Base-by-base conservation (phyloP, 1,140 invertebrate species). In the Zeugodacus cucurbitae region DNA sequence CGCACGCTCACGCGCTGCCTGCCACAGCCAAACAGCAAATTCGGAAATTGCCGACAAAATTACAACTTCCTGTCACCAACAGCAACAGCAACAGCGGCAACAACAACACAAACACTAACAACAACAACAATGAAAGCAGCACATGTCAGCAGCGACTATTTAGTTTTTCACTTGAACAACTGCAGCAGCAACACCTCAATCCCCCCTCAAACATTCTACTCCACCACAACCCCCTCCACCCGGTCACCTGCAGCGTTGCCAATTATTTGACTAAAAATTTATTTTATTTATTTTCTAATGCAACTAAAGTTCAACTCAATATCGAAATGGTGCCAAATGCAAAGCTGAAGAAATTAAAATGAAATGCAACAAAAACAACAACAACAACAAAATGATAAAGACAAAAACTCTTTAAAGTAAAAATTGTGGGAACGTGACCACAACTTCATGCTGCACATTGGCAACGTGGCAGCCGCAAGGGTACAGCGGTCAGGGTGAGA, bases 1-100 rank as follows among this genome's bases (percentile, higher is more conserved):
- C 10, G 74, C 41, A 48, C 41, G 74, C 41, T 82, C 41, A 48
- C 26, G 74, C 74, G 26, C 41, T 48, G 34, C 0, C 41, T 48
- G 34, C 0, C 37, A 82, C 44, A 54, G 74, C 41, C 74, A 82
- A 29, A 48, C n/a, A 70, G 37, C 34, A 82, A 82, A 48, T 48
- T 57, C 48, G 85, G 85, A 86, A 86, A 86, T 86, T 86, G 44
- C 85, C 58, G 26, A 86, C 85, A 86, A 86, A 86, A 86, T 86
- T 86, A 59, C 85, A 86, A 58, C 85, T 86, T 86, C 85, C 85
- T 86, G 85, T 86, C 85, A 59, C 48, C 57, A 58, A 59, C 82
- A 54, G 6, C 37, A 10, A 37, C 26, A 6, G 17, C 34, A 6
- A 26, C 32, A 20, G 34, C 22, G 22, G 22, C 4, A 22, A 11